These are phyloP conservation scores for Forbesichthys agassizii DNA, from an alignment of 2,113 vertebrate species.

Conservation along the genomic window DNA sequence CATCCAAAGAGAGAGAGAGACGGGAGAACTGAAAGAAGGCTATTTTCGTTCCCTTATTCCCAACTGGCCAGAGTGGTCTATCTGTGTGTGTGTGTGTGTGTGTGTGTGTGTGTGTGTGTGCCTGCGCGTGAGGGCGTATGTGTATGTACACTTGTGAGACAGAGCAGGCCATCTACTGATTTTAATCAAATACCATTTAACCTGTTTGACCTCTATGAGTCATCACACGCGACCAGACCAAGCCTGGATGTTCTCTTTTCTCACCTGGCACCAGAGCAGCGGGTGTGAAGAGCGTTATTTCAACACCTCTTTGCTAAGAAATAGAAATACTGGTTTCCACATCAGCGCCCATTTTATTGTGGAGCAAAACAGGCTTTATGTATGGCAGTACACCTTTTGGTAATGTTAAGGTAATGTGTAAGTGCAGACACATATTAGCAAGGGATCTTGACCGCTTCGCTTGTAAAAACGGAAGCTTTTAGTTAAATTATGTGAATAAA, in stretches of 20 bases:
- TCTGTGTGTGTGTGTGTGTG: slow-evolving; percentile 38
- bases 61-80: slow-evolving; percentile 55
- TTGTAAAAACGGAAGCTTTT: background rate
- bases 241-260: slow-evolving; percentile 58
- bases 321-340: slow-evolving; percentile 55
- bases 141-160: slow-evolving; percentile 43
- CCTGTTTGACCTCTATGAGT: slow-evolving; percentile 76
- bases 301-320: slow-evolving; percentile 51
- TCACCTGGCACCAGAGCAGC: slow-evolving; percentile 62
- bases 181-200: slow-evolving; percentile 86
- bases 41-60: slow-evolving; percentile 73
- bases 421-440: background rate
- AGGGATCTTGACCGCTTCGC: too few species aligned
- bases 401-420: background rate
- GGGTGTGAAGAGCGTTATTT: slow-evolving; percentile 64
- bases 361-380: slow-evolving; percentile 38
- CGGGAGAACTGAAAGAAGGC: slow-evolving; percentile 50
- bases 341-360: slow-evolving; percentile 46
- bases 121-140: slow-evolving; percentile 31
- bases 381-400: slow-evolving; percentile 34
- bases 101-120: slow-evolving; percentile 22
- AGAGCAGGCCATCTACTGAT: slow-evolving; percentile 81
- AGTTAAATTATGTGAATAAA: background rate
- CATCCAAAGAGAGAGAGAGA: slow-evolving; percentile 34
- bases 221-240: slow-evolving; percentile 74